Base-by-base conservation (phyloP, 2,113 vertebrate genomes). In the Trogon melanurus region DNA sequence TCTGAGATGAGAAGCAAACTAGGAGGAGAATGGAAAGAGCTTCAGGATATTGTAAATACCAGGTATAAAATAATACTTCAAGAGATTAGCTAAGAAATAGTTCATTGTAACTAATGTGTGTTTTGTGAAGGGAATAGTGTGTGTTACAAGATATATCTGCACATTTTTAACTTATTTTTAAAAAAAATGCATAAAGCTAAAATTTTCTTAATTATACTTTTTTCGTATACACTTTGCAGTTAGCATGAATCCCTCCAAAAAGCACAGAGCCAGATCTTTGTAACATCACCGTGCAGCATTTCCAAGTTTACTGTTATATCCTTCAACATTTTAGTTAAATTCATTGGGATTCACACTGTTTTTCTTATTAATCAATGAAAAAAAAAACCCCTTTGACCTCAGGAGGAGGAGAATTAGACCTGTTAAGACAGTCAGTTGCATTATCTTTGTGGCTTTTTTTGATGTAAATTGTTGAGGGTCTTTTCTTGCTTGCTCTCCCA, bases 1-100 rank as follows among this genome's bases (percentile, higher is more conserved):
- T 91, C 91, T 76, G 91, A 98, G 93, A 97, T 86, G 36, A 98
- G 95, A 93, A 94, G 79, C 3, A 98, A 97, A 74, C 95, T 99
- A 36, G 96, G 96, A 88, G 96, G 95, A 72, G 96, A 98, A 93
- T 99, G 98, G 98, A 96, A 96, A 21, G 95, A 95, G 20, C 98
- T 99, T 81, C 98, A 98, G 96, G 94, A 78, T 38, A 79, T 85
- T 85, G 97, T 99, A 56, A 98, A 88, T 96, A 91, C 95, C 88
- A 98, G 99, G 98, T 99, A 98, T 65, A 50, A 88, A 93, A 50
- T 23, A 58, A 38, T 16, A 29, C 4, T 90, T 56, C 0, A 10
- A 83, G 6, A 10, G 65, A 9, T 69, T 84, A 75, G 34, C 72
- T 74, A 27, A 67, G 32, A 16, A 61, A 57, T 51, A 62, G 50